These are phyloP conservation scores for Empidonax alnorum DNA, from an alignment of 2,113 vertebrate species.

Conservation along the genomic window DNA sequence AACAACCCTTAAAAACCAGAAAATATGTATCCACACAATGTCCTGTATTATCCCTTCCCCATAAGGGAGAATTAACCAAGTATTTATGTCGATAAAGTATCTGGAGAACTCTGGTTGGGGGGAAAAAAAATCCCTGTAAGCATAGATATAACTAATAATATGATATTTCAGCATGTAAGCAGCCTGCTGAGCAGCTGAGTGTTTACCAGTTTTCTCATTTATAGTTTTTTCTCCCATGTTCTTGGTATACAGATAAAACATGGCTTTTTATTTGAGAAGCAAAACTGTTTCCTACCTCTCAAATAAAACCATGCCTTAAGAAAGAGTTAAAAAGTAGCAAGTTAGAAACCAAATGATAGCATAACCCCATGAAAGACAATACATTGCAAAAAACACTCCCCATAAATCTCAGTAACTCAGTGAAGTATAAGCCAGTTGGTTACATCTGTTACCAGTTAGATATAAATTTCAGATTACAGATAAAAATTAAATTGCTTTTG, in stretches of 20 bases:
- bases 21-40: background rate
- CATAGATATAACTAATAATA: background rate
- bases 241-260: background rate
- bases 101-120: background rate
- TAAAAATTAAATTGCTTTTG: slow-evolving; percentile 73
- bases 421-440: slow-evolving; percentile 69
- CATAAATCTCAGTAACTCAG: slow-evolving; percentile 69
- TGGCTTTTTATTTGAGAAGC: slow-evolving; percentile 3
- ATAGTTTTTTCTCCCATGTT: background rate
- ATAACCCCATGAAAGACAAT: slow-evolving; percentile 67
- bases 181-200: background rate
- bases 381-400: slow-evolving; percentile 51
- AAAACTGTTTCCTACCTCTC: background rate
- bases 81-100: background rate
- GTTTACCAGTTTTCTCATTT: background rate
- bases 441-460: slow-evolving; percentile 77
- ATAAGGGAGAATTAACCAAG: background rate
- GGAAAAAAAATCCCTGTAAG: background rate
- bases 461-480: slow-evolving; percentile 77
- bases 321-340: slow-evolving; percentile 71
- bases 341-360: slow-evolving; percentile 68
- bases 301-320: slow-evolving; percentile 48
- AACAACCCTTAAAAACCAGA: background rate
- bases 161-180: background rate
- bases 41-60: background rate